Base-by-base conservation (phyloP, 2,113 vertebrate species). In the Puffinus mauretanicus region DNA sequence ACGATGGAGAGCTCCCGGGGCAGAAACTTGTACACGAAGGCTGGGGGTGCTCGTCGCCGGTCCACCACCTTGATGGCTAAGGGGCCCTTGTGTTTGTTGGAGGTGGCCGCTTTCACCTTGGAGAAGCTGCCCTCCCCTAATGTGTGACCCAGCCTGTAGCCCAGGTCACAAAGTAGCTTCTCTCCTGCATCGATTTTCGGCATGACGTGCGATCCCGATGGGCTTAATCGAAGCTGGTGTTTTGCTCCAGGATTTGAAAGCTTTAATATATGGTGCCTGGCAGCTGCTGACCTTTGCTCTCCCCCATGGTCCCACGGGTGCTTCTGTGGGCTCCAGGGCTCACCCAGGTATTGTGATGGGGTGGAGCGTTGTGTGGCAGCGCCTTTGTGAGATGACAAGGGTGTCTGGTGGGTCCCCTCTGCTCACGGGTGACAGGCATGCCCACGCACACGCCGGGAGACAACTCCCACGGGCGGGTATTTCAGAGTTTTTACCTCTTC, bases 1-100 rank as follows among this genome's bases (percentile, higher is more conserved):
- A 98, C 16, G 47, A 98, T 98, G n/a, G 97, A 98, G 67, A 98
- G 86, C 94, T 98, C 98, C 32, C 98, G 94, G 3, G 98, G 98
- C 88, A 98, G 97, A 27, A 99, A 98, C 92, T 98, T 99, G 95
- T 92, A 97, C 61, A 97, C 82, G 0, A 98, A 96, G 55, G 97
- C 94, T 15, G 93, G 71, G 18, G 98, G 93, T 4, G 96, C 97
- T 29, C 84, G 97, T 44, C 77, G 94, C 36, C 94, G 86, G 96
- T 99, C 98, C 65, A 98, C 96, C 71, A 98, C 98, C 94, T 98
- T 99, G 96, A 98, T 96, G 21, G 98, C 98, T 76, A 98, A 94
- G 6, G 98, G 97, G 5, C 95, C 94, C 77, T 97, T 97, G 94
- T 98, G 95, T 38, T 98, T 98, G 88, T 70, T 97, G 61, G 98